Percentiles rank a stretch among this genome's conserved stretches.
These are phyloP conservation scores for Caenorhabditis imperialis DNA, from an alignment of 2,888 invertebrate species.

Conservation along the genomic window DNA sequence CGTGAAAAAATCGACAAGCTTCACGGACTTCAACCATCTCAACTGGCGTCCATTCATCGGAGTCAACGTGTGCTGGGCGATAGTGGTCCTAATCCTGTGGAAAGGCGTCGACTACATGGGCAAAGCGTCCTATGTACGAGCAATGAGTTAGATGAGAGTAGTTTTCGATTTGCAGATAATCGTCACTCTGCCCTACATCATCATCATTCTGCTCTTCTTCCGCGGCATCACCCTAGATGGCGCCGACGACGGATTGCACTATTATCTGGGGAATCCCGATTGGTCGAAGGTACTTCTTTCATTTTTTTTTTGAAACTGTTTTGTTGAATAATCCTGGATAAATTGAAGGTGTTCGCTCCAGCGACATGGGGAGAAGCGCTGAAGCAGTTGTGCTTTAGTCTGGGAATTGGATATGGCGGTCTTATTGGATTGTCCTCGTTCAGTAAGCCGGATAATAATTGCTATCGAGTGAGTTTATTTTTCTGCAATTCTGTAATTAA, in stretches of 20 bases:
- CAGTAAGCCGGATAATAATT: conserved; percentile 69
- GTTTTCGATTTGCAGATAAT: conserved; percentile 48
- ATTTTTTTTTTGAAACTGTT: conserved; percentile 1
- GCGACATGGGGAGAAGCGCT: conserved; percentile 72
- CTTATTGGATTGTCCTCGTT: conserved; percentile 71
- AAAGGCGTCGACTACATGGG: conserved; percentile 73
- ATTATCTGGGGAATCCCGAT: conserved; percentile 70
- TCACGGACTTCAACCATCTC: conserved; percentile 61
- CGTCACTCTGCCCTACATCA: conserved; percentile 71
- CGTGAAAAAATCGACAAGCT: conserved; percentile 56
- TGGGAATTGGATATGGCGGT: conserved; percentile 74
- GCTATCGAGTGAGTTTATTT: conserved; percentile 53
- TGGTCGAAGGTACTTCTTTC: conserved; percentile 40
- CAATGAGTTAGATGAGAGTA: neutral
- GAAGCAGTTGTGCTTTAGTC: conserved; percentile 72
- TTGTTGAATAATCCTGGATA: too few species aligned
- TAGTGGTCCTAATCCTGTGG: conserved; percentile 65
- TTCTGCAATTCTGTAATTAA: neutral
- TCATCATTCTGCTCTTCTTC: conserved; percentile 70
- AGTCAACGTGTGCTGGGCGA: conserved; percentile 60
- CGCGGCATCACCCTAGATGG: conserved; percentile 71
- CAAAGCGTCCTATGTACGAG: conserved; percentile 51
- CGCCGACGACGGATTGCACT: conserved; percentile 67
- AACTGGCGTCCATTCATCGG: conserved; percentile 60
- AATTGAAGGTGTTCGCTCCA: conserved; percentile 18